These are phyloP conservation scores for Bryconaethiops microstoma DNA, from an alignment of 2,797 vertebrate genomes.

Conservation along the genomic window DNA sequence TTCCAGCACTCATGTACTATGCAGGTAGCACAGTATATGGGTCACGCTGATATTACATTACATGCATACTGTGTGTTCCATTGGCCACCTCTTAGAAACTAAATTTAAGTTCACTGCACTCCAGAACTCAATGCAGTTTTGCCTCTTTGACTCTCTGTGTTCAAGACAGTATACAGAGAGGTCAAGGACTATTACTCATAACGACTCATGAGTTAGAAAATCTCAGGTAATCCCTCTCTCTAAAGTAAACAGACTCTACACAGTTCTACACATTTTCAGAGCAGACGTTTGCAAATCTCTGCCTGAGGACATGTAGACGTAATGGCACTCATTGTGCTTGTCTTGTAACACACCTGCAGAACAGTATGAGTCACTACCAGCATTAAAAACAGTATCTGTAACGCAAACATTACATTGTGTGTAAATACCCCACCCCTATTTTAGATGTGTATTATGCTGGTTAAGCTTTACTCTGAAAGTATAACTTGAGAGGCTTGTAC, in stretches of 20 bases:
- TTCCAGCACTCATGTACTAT: conserved; percentile 1
- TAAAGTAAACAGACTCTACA: background rate
- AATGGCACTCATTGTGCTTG: background rate
- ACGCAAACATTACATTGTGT: background rate
- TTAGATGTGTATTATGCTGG: background rate
- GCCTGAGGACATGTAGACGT: background rate
- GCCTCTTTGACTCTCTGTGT: background rate
- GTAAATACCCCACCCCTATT: background rate
- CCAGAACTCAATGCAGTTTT: background rate
- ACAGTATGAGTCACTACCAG: background rate
- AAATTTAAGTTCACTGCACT: background rate
- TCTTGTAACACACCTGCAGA: background rate
- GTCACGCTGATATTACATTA: conserved; percentile 28
- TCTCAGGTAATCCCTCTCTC: background rate
- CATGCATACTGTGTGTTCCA: background rate
- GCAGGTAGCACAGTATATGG: conserved; percentile 2
- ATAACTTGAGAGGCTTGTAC: background rate
- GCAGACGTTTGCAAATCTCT: background rate
- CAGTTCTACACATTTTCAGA: background rate
- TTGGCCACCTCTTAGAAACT: background rate
- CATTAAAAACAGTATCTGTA: background rate
- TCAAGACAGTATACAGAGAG: background rate
- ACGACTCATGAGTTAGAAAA: background rate
- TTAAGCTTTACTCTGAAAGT: background rate
- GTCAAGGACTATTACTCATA: background rate